phyloP scores from a whole-genome alignment of 2,888 invertebrate species.

The Atherix ibis region DNA sequence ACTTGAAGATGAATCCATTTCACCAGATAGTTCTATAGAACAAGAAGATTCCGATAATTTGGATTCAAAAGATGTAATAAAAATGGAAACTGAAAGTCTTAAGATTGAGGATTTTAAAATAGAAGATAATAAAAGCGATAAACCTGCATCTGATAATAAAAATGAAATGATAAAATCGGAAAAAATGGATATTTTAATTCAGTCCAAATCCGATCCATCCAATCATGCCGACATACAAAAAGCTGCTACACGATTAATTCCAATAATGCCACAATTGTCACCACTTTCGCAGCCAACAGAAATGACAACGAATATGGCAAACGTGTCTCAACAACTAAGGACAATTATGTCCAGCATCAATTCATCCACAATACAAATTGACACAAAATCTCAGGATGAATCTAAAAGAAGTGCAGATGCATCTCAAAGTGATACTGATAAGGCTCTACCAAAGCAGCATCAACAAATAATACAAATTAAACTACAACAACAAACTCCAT shows the following conservation, averaged over 20 bases:
- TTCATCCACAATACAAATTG: conserved; percentile 17
- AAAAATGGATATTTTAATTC: background rate
- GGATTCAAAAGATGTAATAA: conserved; percentile 3
- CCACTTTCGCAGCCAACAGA: conserved; percentile 57
- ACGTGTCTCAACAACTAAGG: conserved; percentile 50
- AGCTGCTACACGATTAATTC: conserved; percentile 28
- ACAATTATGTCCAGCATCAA: conserved; percentile 45
- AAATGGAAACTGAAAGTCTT: background rate
- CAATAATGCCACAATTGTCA: conserved; percentile 49
- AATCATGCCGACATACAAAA: conserved; percentile 1
- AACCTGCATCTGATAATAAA: background rate
- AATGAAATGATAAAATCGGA: background rate
- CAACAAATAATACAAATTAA: too few species aligned
- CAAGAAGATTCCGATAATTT: conserved; percentile 30
- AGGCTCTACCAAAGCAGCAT: too few species aligned
- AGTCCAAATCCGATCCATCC: background rate
- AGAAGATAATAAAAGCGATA: conserved; percentile 2
- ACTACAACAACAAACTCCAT: too few species aligned
- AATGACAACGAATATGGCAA: conserved; percentile 53
- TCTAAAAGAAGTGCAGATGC: conserved; percentile 33
- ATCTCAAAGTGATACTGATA: background rate
- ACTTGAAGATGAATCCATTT: conserved; percentile 49
- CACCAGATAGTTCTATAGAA: conserved; percentile 37
- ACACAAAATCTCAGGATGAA: conserved; percentile 20
- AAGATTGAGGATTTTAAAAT: conserved; percentile 1